These are phyloP conservation scores for Cephalopholis sonnerati DNA, from an alignment of 2,113 vertebrate species.

Conservation along the genomic window DNA sequence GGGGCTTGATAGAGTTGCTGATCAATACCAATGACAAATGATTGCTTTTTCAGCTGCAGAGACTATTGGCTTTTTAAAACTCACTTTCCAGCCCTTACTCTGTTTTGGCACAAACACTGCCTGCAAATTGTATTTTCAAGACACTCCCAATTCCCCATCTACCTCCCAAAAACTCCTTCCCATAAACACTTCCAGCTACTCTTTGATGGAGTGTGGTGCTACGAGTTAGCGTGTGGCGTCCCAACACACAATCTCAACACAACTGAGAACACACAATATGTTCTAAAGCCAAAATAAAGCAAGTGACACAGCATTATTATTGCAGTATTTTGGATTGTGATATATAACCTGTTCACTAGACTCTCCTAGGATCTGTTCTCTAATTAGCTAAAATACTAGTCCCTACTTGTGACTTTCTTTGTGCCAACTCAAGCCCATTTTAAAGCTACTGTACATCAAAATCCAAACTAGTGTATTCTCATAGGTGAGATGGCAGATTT, in stretches of 20 bases:
- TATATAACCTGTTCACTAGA: not conserved
- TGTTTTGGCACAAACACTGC: constrained; percentile 23
- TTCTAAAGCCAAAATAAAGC: not conserved
- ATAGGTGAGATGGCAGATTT: not conserved
- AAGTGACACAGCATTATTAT: not conserved
- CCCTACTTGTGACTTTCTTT: not conserved
- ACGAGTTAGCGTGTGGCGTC: not conserved
- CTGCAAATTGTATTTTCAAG: constrained; percentile 40
- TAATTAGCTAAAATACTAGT: constrained; percentile 4
- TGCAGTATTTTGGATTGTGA: not conserved
- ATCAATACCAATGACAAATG: constrained; percentile 31
- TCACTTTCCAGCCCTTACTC: constrained; percentile 1
- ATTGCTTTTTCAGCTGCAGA: constrained; percentile 21
- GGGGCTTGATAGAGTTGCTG: not conserved
- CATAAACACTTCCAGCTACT: constrained; percentile 29
- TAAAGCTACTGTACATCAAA: not conserved
- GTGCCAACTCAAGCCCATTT: not conserved
- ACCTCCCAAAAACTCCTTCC: not conserved
- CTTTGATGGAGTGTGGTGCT: constrained; percentile 27
- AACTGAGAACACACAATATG: constrained; percentile 5
- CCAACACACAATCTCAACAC: constrained; percentile 16
- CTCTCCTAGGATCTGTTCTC: not conserved
- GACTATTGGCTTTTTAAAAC: constrained; percentile 34
- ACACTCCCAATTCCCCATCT: constrained; percentile 29
- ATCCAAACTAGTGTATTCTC: not conserved